phyloP scores from a whole-genome alignment of 2,113 vertebrate species.

The Dasyurus viverrinus region DNA sequence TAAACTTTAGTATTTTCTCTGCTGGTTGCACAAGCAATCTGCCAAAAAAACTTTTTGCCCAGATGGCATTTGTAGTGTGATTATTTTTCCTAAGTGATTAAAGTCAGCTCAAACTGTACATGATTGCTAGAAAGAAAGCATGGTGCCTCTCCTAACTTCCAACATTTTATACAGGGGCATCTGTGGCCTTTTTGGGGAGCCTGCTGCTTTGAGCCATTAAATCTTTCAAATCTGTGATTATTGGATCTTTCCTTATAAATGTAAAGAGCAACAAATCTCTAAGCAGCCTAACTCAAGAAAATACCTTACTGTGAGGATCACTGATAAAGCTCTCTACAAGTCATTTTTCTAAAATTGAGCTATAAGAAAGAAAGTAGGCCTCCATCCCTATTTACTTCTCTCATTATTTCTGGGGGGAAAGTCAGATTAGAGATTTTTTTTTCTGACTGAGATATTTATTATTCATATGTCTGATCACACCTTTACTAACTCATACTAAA shows the following conservation, averaged over 20 bases:
- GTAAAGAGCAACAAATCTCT: constrained; percentile 17
- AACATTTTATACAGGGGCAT: not conserved
- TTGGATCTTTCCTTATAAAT: constrained; percentile 33
- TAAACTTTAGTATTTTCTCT: not conserved
- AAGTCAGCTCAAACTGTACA: constrained; percentile 20
- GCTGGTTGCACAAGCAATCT: not conserved
- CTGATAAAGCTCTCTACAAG: not conserved
- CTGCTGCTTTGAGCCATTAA: constrained; percentile 31
- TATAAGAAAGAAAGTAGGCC: not conserved
- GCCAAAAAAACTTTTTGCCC: not conserved
- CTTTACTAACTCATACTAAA: not conserved
- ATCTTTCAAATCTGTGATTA: constrained; percentile 39
- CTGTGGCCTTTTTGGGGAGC: constrained; percentile 43
- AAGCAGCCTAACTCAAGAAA: not conserved
- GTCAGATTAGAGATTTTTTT: not conserved
- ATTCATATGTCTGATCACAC: not conserved
- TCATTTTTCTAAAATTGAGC: not conserved
- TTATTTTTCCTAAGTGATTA: constrained; percentile 43
- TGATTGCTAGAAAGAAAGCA: constrained; percentile 39
- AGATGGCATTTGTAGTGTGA: constrained; percentile 31
- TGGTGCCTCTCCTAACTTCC: not conserved
- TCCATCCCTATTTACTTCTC: not conserved
- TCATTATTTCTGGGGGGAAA: not conserved
- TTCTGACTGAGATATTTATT: constrained; percentile 34
- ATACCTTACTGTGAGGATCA: not conserved